Evolutionary conservation across 2,888 invertebrate species (phyloP).

Genomic region (Chesias legatella): DNA sequence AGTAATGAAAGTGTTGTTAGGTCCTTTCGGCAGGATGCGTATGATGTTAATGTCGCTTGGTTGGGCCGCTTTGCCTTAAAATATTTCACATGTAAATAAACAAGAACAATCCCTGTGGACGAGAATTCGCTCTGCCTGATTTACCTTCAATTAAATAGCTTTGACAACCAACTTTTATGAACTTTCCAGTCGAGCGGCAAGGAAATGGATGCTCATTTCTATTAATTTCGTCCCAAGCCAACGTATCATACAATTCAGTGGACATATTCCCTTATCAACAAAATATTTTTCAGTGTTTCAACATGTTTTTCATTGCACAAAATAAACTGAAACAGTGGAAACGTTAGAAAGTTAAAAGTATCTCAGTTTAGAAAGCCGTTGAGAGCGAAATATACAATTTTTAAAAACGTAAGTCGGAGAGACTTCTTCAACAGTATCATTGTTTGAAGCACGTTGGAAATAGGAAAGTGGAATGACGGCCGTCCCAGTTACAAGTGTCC

Average conservation of each 20-base stretch:
- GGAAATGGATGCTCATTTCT: conserved; percentile 22
- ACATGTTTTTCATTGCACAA: background rate
- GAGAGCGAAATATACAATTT: conserved; percentile 27
- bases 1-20: conserved; percentile 47
- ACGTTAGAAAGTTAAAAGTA: conserved; percentile 29
- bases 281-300: background rate
- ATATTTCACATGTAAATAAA: conserved; percentile 36
- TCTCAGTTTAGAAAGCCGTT: conserved; percentile 26
- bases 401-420: conserved; percentile 37
- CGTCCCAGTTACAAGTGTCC: conserved; percentile 42
- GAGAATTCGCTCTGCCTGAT: conserved; percentile 35
- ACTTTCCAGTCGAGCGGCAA: conserved; percentile 31
- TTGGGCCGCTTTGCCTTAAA: conserved; percentile 34
- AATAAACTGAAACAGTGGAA: conserved; percentile 14
- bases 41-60: conserved; percentile 39
- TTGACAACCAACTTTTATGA: conserved; percentile 33
- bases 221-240: background rate
- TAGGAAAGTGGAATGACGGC: conserved; percentile 39
- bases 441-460: conserved; percentile 46
- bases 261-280: background rate
- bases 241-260: background rate
- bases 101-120: conserved; percentile 33
- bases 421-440: conserved; percentile 46
- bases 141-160: conserved; percentile 42
- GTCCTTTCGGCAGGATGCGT: conserved; percentile 34